Conservation (phyloP, 35 echinoderm and acorn worm genomes). For the Anneissia japonica region DNA sequence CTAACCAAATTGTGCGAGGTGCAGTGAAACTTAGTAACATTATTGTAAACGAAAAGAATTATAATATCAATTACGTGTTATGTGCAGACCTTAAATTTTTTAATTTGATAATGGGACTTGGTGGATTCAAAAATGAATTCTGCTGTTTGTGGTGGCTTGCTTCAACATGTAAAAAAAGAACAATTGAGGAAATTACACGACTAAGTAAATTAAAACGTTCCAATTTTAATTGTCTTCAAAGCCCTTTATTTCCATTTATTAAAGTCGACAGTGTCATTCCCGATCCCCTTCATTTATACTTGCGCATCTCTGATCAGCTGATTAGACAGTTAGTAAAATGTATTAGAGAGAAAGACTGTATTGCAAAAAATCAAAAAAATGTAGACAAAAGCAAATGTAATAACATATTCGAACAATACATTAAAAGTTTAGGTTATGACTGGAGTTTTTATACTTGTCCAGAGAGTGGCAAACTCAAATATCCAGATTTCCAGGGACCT, state of each 20-base stretch:
- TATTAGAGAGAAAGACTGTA: conserved; percentile 15
- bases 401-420: conserved; percentile 43
- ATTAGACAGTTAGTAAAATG: conserved; percentile 20
- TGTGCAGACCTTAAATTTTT: neutral
- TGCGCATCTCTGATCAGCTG: conserved; percentile 50
- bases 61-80: neutral
- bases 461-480: neutral
- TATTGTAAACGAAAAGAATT: neutral
- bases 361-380: conserved; percentile 25
- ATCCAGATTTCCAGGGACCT: conserved; percentile 25
- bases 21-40: too few relatives aligned
- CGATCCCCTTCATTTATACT: conserved; percentile 44
- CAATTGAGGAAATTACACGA: conserved; percentile 29
- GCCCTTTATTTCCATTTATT: conserved; percentile 42
- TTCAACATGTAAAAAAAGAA: conserved; percentile 10
- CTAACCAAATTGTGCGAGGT: neutral
- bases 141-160: conserved; percentile 1
- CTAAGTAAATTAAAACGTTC: neutral
- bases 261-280: conserved; percentile 19
- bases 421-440: conserved; percentile 7
- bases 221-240: conserved; percentile 19
- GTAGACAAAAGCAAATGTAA: conserved; percentile 20
- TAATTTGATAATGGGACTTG: neutral
- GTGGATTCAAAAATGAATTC: neutral
- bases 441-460: conserved; percentile 38